A percentile compares a stretch with the other conserved stretches of the same genome.
Conservation (phyloP, 2,888 invertebrate genomes). For the Eupelmus urozonus region DNA sequence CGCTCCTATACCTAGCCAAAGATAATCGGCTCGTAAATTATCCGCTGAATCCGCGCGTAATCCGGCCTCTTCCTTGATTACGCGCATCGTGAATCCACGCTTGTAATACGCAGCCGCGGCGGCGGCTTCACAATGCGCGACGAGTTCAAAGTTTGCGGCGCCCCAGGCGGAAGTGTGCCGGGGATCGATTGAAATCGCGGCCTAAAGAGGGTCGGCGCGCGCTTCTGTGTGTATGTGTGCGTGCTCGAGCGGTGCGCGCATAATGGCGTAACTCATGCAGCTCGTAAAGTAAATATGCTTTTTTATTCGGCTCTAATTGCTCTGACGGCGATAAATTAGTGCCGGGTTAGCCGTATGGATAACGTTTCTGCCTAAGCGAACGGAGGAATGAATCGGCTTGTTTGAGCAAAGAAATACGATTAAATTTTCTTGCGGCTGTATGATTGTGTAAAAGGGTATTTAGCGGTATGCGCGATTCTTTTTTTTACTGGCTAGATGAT, state of each 20-base stretch:
- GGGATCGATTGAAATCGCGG: conserved; percentile 49
- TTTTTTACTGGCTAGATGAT: no score
- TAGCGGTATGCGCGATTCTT: no score
- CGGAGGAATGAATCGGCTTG: no score
- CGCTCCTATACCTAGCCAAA: no score
- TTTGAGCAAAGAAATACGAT: no score
- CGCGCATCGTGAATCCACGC: conserved; percentile 17
- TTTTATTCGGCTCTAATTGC: conserved; percentile 18
- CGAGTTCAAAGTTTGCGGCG: conserved; percentile 53
- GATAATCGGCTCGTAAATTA: conserved; percentile 52
- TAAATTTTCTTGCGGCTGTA: no score
- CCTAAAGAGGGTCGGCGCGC: conserved; percentile 20
- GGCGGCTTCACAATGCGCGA: conserved; percentile 5
- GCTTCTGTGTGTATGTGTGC: neutral
- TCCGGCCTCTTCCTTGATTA: conserved; percentile 30
- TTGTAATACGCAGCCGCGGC: neutral
- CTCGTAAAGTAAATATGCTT: conserved; percentile 35
- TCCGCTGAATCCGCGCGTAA: conserved; percentile 15
- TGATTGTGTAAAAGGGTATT: no score
- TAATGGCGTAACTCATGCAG: conserved; percentile 32
- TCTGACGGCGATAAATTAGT: conserved; percentile 18
- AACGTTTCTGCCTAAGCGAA: no score
- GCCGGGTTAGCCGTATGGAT: neutral
- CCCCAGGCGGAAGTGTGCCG: conserved; percentile 40
- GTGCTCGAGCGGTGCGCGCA: neutral